These are phyloP conservation scores for Pyrocephalus nanus DNA, from an alignment of 2,797 vertebrate genomes.

Conservation along the genomic window DNA sequence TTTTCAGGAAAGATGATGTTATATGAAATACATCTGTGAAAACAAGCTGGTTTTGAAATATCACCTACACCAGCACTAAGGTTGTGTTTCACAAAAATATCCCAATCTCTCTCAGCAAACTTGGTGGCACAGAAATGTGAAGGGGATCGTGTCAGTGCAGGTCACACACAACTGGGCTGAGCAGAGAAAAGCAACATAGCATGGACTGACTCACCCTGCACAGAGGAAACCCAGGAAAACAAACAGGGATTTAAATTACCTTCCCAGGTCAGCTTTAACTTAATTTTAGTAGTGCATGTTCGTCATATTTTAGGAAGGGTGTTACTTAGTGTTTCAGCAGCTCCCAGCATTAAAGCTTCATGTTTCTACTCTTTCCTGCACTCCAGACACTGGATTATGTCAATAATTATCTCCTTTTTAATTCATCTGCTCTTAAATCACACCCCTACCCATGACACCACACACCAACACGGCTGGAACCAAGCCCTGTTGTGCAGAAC, in stretches of 20 bases:
- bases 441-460: fast-evolving
- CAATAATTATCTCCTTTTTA: not conserved
- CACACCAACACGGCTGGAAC: fast-evolving
- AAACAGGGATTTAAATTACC: not conserved
- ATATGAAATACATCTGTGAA: not conserved
- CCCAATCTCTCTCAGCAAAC: not conserved
- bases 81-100: not conserved
- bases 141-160: fast-evolving
- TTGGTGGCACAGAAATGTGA: not conserved
- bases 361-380: not conserved
- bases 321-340: not conserved
- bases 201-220: not conserved
- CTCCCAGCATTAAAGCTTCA: not conserved
- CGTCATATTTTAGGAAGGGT: fast-evolving
- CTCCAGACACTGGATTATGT: fast-evolving
- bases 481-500: not conserved
- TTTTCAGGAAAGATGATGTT: not conserved
- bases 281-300: fast-evolving
- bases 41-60: not conserved
- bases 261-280: too few relatives aligned
- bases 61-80: fast-evolving
- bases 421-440: not conserved
- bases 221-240: not conserved
- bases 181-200: not conserved
- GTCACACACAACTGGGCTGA: fast-evolving